A percentile compares a stretch with the other conserved stretches of the same genome.
phyloP scores from a whole-genome alignment of 1,140 invertebrate species.

The Bombus fervidus region DNA sequence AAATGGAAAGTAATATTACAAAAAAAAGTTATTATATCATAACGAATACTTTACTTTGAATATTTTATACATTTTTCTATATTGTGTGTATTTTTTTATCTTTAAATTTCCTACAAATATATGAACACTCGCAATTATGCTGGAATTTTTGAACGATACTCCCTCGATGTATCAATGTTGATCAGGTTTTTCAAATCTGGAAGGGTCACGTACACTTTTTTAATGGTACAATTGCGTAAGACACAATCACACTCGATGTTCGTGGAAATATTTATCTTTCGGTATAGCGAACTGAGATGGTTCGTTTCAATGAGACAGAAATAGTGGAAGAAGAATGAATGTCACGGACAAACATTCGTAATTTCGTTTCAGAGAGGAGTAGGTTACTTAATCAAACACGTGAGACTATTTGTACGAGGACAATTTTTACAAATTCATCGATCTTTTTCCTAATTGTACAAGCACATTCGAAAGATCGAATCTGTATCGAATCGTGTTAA shows the following conservation, averaged over 20 bases:
- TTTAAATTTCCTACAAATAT: background rate
- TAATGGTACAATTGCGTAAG: conserved; percentile 27
- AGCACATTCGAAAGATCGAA: conserved; percentile 9
- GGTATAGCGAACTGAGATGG: background rate
- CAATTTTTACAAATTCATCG: background rate
- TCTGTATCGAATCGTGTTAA: background rate
- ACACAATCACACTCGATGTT: conserved; percentile 36
- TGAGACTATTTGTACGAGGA: conserved; percentile 6
- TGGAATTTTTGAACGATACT: background rate
- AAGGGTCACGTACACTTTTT: conserved; percentile 15
- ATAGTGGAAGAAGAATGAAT: background rate
- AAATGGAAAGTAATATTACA: too few relatives aligned
- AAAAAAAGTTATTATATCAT: background rate
- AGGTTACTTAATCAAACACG: background rate
- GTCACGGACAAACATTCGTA: background rate
- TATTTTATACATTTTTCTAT: background rate
- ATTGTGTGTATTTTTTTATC: background rate
- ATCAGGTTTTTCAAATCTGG: conserved; percentile 12
- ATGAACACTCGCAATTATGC: background rate
- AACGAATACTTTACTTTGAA: background rate
- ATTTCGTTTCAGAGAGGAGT: background rate
- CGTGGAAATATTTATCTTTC: background rate
- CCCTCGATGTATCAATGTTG: background rate
- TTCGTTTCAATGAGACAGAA: background rate
- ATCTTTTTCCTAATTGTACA: conserved; percentile 13